Evolutionary conservation across 1,140 invertebrate genomes (phyloP).

Genomic region (Limonius californicus): DNA sequence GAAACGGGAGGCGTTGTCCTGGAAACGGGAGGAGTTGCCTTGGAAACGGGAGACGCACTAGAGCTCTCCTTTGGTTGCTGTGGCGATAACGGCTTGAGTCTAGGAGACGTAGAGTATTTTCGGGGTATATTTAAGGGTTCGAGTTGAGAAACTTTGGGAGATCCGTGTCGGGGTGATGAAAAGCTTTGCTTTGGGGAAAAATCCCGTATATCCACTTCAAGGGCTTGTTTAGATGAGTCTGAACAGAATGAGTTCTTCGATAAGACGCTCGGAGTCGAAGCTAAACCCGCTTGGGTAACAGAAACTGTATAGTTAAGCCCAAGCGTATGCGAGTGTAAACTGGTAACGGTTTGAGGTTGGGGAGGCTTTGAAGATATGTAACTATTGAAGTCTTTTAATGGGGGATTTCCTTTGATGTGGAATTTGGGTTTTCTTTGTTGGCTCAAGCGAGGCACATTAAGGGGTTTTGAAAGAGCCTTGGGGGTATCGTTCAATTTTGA

Average conservation of each 20-base stretch:
- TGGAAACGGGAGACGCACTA: too few species aligned
- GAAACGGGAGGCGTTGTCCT: neutral
- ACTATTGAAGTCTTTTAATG: constrained; percentile 6
- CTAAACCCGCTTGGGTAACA: constrained; percentile 30
- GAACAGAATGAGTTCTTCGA: neutral
- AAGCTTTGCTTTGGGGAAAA: constrained; percentile 9
- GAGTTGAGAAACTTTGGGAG: neutral
- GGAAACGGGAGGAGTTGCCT: neutral
- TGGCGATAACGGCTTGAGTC: too few species aligned
- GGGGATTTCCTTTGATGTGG: neutral
- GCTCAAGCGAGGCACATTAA: constrained; percentile 31
- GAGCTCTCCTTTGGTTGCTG: too few species aligned
- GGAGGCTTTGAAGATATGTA: constrained; percentile 7
- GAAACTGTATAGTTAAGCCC: constrained; percentile 45
- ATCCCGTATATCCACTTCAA: neutral
- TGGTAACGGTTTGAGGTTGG: constrained; percentile 26
- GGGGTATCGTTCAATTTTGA: neutral
- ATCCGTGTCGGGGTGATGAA: neutral
- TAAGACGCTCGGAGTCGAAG: neutral
- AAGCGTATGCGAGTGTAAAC: constrained; percentile 41
- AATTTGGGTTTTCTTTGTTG: constrained; percentile 11
- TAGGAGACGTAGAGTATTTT: too few species aligned
- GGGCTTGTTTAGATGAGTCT: neutral
- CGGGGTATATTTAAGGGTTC: too few species aligned
- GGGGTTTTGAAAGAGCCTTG: constrained; percentile 18